phyloP scores from a whole-genome alignment of 1,140 invertebrate species.

The Nasonia vitripennis region DNA sequence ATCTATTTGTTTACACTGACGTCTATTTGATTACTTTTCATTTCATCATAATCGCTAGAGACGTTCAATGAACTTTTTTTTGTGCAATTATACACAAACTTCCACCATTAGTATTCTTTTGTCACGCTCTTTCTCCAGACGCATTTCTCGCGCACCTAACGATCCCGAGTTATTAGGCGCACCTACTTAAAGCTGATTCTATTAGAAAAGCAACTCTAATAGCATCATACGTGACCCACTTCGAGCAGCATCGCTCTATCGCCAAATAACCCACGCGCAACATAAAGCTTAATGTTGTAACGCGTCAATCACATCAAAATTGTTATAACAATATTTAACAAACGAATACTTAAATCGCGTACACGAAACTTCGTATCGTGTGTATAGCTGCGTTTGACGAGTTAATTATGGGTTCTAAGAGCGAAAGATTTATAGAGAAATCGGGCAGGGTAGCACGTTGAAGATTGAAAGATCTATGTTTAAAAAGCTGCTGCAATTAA shows the following conservation, averaged over 20 bases:
- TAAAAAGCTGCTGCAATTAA: too few relatives aligned
- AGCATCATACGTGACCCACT: conserved; percentile 12
- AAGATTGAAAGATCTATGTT: too few relatives aligned
- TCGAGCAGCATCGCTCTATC: not conserved
- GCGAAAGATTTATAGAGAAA: too few relatives aligned
- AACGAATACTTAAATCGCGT: too few relatives aligned
- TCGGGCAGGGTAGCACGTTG: too few relatives aligned
- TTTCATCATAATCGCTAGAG: not conserved
- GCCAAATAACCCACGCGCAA: not conserved
- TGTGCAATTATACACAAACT: not conserved
- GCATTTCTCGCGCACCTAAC: not conserved
- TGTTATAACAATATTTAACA: not conserved
- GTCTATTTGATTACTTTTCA: not conserved
- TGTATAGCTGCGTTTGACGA: too few relatives aligned
- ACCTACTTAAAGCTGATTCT: conserved; percentile 18
- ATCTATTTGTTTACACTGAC: not conserved
- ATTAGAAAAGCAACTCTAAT: conserved; percentile 5
- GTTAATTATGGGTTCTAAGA: too few relatives aligned
- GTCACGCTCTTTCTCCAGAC: not conserved
- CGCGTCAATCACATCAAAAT: not conserved
- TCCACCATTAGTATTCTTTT: not conserved
- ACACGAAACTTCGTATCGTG: too few relatives aligned
- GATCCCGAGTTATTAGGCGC: conserved; percentile 29
- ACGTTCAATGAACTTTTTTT: not conserved
- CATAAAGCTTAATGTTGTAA: not conserved